Percentiles rank a stretch among this genome's conserved stretches.
phyloP scores from a whole-genome alignment of 1,140 invertebrate species.

The Euwallacea fornicatus region DNA sequence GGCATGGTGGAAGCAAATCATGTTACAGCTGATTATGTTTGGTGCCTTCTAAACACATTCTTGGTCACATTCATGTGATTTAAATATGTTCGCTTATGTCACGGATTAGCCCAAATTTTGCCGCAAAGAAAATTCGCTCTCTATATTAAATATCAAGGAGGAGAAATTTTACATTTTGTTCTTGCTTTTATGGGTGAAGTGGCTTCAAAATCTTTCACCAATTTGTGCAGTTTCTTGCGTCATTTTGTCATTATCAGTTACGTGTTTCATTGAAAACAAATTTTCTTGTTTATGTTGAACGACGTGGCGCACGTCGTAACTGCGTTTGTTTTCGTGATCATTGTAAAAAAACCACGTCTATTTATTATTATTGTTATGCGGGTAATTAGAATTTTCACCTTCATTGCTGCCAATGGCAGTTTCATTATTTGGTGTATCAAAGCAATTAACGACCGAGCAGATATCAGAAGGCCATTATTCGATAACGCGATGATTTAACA shows the following conservation, averaged over 20 bases:
- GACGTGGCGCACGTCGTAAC: no score
- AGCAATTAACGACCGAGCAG: conserved; percentile 3
- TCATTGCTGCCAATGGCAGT: background rate
- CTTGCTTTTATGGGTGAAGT: no score
- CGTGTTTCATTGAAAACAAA: no score
- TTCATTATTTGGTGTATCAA: conserved; percentile 1
- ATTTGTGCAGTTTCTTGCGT: no score
- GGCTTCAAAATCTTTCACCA: no score
- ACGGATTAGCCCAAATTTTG: background rate
- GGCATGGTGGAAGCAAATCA: conserved; percentile 1
- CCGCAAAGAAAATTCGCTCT: background rate
- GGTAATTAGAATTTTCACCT: conserved; percentile 6
- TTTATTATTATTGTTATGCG: conserved; percentile 3
- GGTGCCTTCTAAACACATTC: background rate
- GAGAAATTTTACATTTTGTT: no score
- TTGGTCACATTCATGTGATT: background rate
- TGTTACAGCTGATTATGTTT: background rate
- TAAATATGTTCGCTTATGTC: conserved; percentile 2
- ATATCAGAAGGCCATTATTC: background rate
- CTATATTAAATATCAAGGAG: background rate
- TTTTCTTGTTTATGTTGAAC: no score
- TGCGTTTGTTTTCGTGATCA: background rate
- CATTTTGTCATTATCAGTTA: no score
- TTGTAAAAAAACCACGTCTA: background rate
- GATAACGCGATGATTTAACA: background rate